These are phyloP conservation scores for Coenonympha glycerion DNA, from an alignment of 2,888 invertebrate species.

Conservation along the genomic window DNA sequence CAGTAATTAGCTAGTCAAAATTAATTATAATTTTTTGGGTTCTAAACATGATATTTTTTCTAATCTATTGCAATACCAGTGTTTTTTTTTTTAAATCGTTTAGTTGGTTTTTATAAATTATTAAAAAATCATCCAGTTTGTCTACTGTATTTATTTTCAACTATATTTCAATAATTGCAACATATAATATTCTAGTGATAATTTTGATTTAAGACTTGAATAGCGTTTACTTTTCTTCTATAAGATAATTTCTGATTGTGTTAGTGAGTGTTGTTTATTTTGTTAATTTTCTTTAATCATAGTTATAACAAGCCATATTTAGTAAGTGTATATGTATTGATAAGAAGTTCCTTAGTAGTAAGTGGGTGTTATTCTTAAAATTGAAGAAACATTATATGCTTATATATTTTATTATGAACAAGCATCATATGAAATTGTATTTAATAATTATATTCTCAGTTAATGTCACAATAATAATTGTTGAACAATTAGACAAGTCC, in stretches of 20 bases:
- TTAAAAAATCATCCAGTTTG: no score
- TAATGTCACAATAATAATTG: no score
- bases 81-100: neutral
- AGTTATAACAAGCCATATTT: neutral
- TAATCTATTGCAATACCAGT: no score
- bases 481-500: no score
- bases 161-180: no score
- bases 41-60: neutral
- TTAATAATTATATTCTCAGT: no score
- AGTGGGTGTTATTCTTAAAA: no score
- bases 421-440: no score
- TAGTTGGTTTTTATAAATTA: no score
- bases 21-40: slow-evolving; percentile 2
- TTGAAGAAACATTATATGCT: no score
- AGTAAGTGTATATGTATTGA: neutral
- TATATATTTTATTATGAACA: no score
- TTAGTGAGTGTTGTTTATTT: neutral
- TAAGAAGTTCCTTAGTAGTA: neutral
- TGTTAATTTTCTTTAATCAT: neutral
- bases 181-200: neutral
- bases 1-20: slow-evolving; percentile 24
- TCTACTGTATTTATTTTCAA: no score
- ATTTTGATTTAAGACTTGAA: neutral
- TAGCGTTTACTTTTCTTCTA: neutral
- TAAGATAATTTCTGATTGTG: neutral